Percentiles rank a stretch among this genome's conserved stretches.
Evolutionary conservation across 2,797 vertebrate genomes (phyloP).

Genomic region (Luscinia luscinia): DNA sequence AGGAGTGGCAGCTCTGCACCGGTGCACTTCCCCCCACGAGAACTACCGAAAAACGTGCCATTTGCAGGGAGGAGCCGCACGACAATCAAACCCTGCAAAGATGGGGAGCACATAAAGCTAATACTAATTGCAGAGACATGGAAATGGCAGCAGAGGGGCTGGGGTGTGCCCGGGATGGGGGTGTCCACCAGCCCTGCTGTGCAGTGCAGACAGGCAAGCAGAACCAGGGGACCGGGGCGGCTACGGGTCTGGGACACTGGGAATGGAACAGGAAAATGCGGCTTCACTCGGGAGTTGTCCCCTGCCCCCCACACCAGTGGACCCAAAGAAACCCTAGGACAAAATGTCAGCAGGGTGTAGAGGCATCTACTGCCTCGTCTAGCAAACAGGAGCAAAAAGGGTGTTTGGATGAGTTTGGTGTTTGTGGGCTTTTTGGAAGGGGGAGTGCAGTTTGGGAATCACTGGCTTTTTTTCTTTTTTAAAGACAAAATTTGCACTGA

Average conservation of each 20-base stretch:
- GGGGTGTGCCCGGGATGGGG: neutral
- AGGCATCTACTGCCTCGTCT: neutral
- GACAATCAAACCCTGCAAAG: neutral
- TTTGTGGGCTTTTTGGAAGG: rapidly evolving
- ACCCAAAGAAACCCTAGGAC: neutral
- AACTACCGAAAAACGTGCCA: neutral
- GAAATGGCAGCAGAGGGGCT: neutral
- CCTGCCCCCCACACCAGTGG: rapidly evolving
- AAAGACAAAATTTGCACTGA: neutral
- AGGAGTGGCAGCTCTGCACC: neutral
- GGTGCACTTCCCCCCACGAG: rapidly evolving
- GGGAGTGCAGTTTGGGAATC: neutral
- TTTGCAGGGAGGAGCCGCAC: neutral
- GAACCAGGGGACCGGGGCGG: rapidly evolving
- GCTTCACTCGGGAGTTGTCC: rapidly evolving
- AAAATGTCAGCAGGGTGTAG: neutral
- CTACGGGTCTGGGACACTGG: rapidly evolving
- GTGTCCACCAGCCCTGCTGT: neutral
- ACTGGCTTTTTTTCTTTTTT: neutral
- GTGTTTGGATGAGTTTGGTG: neutral
- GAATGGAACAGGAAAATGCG: neutral
- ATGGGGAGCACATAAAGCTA: neutral
- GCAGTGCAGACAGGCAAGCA: rapidly evolving
- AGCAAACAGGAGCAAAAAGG: neutral
- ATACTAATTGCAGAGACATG: neutral